Base-by-base conservation (phyloP, 2,113 vertebrate species). In the Peromyscus polionotus region DNA sequence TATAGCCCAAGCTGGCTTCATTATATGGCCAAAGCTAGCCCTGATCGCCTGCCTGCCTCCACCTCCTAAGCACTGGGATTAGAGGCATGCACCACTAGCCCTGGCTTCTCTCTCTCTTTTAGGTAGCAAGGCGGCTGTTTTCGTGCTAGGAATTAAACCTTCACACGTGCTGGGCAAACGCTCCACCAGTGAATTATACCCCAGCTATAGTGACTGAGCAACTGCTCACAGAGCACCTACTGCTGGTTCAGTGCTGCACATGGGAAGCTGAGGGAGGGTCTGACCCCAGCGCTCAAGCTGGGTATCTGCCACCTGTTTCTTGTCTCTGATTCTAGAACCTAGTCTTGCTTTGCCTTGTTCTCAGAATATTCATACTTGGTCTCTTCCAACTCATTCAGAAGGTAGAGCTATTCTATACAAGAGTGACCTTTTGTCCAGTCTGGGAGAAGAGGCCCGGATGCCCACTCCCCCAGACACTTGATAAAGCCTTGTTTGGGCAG, bases 381-480 rank as follows among this genome's bases (percentile, higher is more conserved):
- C 70, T 96, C 95, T 51, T 91, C 75, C 22, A 88, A 7, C 48
- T 48, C 79, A 39, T 85, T 88, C 93, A 8, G 54, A 92, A 75
- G 22, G 14, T 26, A 67, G 39, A 97, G 59, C 48, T 57, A 90
- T 42, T 94, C 63, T 96, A 42, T 1, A 57, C n/a, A 81, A 0
- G 73, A 65, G 48, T 67, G 51, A 83, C 16, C 31, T 87, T 83
- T 76, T 86, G 42, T 93, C 95, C 67, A 51, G 72, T 86, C 81
- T 96, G 72, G 11, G 54, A 95, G 88, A 85, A 91, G 88, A 95
- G 28, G 19, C 90, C 83, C 36, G 91, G 81, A 68, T 87, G 72
- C 57, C 45, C 16, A 73, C 28, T 90, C 67, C 12, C 22, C 10
- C 9, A 19, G 24, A 51, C 59, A 87, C 89, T 96, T 93, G 54